phyloP scores from a whole-genome alignment of 2,113 vertebrate species.

The Capreolus pygargus region DNA sequence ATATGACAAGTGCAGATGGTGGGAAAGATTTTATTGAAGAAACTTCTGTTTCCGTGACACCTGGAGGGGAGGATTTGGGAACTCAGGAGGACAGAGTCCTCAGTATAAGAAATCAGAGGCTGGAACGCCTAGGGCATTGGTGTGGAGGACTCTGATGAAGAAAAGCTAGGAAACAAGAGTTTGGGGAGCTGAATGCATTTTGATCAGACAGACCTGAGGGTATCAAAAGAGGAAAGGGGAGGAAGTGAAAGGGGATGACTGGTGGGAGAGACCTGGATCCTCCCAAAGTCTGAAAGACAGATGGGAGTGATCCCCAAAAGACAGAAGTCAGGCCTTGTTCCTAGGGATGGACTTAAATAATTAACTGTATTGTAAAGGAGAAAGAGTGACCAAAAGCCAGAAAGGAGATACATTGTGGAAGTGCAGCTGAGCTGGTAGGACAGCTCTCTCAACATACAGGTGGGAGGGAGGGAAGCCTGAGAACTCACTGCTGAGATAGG shows the following conservation, averaged over 20 bases:
- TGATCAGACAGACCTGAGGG: background rate
- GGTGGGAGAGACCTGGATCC: background rate
- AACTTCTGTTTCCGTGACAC: fast-evolving
- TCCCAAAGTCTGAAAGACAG: background rate
- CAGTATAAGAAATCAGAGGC: background rate
- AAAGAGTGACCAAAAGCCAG: background rate
- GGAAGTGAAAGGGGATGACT: background rate
- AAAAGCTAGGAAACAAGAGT: background rate
- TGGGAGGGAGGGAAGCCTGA: background rate
- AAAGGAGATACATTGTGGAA: background rate
- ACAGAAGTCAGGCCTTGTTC: background rate
- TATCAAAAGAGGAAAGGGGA: background rate
- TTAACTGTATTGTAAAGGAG: background rate
- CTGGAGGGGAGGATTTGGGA: background rate
- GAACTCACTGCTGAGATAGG: background rate
- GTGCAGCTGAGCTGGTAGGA: fast-evolving
- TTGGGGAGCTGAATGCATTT: too few relatives aligned
- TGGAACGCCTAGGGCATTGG: fast-evolving
- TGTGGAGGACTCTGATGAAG: background rate
- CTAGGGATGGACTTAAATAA: background rate
- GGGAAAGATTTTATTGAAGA: background rate
- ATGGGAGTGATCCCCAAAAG: background rate
- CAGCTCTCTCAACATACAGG: background rate
- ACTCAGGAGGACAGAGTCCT: fast-evolving
- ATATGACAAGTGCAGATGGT: fast-evolving